Evolutionary conservation across 2,888 invertebrate species (phyloP).

Genomic region (Isotomurus palustris): DNA sequence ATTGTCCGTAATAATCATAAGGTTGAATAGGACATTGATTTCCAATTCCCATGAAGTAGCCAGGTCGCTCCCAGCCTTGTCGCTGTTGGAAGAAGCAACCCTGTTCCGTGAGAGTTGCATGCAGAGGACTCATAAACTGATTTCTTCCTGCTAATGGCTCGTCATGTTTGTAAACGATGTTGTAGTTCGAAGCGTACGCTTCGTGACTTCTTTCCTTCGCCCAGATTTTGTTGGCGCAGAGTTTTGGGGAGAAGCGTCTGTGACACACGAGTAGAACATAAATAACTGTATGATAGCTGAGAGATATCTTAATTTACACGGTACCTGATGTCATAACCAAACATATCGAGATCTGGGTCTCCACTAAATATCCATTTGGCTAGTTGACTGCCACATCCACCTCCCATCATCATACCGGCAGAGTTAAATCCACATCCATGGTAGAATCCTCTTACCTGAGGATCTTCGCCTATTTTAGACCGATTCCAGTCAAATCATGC

Average conservation of each 20-base stretch:
- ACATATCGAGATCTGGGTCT: conserved; percentile 79
- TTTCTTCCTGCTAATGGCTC: conserved; percentile 76
- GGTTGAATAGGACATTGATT: conserved; percentile 60
- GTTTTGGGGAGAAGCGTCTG: conserved; percentile 67
- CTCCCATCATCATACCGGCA: conserved; percentile 86
- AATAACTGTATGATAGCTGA: not conserved
- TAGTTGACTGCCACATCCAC: conserved; percentile 78
- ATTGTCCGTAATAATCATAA: conserved; percentile 83
- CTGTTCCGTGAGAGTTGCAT: conserved; percentile 63
- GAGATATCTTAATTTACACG: not conserved
- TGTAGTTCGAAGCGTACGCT: conserved; percentile 82
- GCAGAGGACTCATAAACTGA: conserved; percentile 63
- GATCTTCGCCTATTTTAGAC: conserved; percentile 51
- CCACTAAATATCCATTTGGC: conserved; percentile 80
- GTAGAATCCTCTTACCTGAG: conserved; percentile 62
- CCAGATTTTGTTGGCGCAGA: conserved; percentile 69
- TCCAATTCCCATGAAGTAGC: conserved; percentile 62
- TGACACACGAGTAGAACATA: conserved; percentile 8
- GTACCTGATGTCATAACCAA: conserved; percentile 72
- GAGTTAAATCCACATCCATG: conserved; percentile 87
- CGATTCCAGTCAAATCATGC: no score
- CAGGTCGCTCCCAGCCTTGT: conserved; percentile 77
- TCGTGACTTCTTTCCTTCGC: conserved; percentile 78
- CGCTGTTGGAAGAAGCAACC: conserved; percentile 86
- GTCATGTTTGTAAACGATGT: conserved; percentile 75